Evolutionary conservation across 2,797 vertebrate species (phyloP).

Genomic region (Moxostoma hubbsi): DNA sequence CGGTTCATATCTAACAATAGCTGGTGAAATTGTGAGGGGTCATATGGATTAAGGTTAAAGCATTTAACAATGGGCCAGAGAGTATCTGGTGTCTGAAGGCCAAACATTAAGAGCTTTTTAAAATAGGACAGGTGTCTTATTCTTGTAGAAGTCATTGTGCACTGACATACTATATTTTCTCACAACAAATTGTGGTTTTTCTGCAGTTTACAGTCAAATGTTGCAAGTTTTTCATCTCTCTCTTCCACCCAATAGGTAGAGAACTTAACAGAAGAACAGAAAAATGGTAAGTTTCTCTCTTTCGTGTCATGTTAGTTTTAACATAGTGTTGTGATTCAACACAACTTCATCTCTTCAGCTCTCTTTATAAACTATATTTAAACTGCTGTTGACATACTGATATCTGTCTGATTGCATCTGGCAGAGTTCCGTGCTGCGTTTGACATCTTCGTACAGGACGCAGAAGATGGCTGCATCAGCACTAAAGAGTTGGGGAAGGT

Average conservation of each 20-base stretch:
- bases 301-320: not conserved
- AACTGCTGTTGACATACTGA: not conserved
- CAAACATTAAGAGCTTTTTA: not conserved
- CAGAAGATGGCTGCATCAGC: slow-evolving; percentile 84
- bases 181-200: slow-evolving; percentile 24
- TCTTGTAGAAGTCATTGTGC: slow-evolving; percentile 12
- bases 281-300: slow-evolving; percentile 76
- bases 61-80: slow-evolving; percentile 12
- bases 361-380: not conserved
- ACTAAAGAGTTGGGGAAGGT: slow-evolving; percentile 85
- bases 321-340: not conserved
- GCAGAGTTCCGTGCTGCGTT: slow-evolving; percentile 97
- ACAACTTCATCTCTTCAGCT: not conserved
- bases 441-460: slow-evolving; percentile 95
- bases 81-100: slow-evolving; percentile 37
- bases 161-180: slow-evolving; percentile 23
- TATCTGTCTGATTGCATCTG: slow-evolving; percentile 40
- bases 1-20: slow-evolving; percentile 22
- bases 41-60: slow-evolving; percentile 15
- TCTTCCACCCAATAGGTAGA: slow-evolving; percentile 73
- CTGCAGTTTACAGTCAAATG: slow-evolving; percentile 27
- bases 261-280: slow-evolving; percentile 84
- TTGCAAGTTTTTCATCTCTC: slow-evolving; percentile 26
- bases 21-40: slow-evolving; percentile 32
- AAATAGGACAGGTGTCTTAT: slow-evolving; percentile 43